Base-by-base conservation (phyloP, 2,888 invertebrate genomes). In the Scaptomyza cyrtandrae region DNA sequence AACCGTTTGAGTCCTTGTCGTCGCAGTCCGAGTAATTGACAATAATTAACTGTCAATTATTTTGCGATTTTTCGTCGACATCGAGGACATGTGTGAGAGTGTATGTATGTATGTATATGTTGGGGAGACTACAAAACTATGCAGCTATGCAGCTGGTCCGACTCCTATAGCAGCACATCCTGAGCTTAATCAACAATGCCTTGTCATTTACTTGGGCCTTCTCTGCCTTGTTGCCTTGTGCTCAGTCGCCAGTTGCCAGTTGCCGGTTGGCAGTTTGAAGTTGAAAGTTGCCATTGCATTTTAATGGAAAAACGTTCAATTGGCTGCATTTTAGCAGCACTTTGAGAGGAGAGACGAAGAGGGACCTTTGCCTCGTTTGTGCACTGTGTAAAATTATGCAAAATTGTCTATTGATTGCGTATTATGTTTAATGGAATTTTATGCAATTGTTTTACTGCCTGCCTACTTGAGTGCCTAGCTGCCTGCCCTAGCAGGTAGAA, bases 31-130 rank as follows among this genome's bases (percentile, higher is more conserved):
- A 65, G 80, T 88, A 90, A 90, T 89, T 89, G 90, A 79, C 84
- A 89, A 88, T 89, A 90, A 90, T 90, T 89, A 89, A 89, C 83
- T 86, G 80, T 76, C 88, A 89, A 88, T 89, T 90, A 89, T 87
- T 87, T 79, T 86, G 76, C 79, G 78, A 89, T 86, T 88, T 83
- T 83, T 83, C 78, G 76, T 73, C 71, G 59, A 50, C 49, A 37
- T 54, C 46, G 54, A 53, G 66, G 55, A 53, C 78, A 69, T 64
- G 58, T 68, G 50, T 52, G 43, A n/a, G n/a, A n/a, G n/a, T n/a
- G n/a, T n/a, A n/a, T n/a, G n/a, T n/a, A n/a, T n/a, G n/a, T n/a
- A n/a, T n/a, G n/a, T n/a, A n/a, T n/a, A n/a, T n/a, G n/a, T n/a
- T 13, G 33, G 33, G 19, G 33, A 29, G 19, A 16, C 53, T 60